Percentiles rank a stretch among this genome's conserved stretches.
Conservation (phyloP, 1,140 invertebrate species). For the Heliconius hermathena region DNA sequence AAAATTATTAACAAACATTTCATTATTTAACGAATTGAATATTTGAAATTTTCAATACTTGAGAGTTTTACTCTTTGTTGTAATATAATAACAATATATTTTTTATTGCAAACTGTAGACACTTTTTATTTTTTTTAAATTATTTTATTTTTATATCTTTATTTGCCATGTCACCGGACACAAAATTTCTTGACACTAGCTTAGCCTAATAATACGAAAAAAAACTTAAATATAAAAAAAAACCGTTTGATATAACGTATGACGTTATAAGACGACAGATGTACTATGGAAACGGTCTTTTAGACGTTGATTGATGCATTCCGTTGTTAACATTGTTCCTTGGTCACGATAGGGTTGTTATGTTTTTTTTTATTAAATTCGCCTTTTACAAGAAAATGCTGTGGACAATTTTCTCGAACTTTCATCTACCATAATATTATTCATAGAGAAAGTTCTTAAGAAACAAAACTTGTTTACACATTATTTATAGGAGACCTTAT, state of each 20-base stretch:
- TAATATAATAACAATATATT: too few species aligned
- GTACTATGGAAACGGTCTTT: constrained; percentile 18
- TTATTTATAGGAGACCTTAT: constrained; percentile 28
- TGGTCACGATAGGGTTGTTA: constrained; percentile 45
- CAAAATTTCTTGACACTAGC: too few species aligned
- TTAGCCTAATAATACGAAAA: too few species aligned
- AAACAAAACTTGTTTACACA: constrained; percentile 37
- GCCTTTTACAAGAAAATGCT: constrained; percentile 39
- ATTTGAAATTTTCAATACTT: too few species aligned
- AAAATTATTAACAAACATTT: too few species aligned
- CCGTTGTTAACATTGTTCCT: constrained; percentile 41
- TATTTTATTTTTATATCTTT: too few species aligned
- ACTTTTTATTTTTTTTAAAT: too few species aligned
- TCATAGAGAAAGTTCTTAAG: constrained; percentile 44
- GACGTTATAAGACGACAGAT: background rate
- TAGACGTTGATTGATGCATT: constrained; percentile 43
- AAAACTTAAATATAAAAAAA: too few species aligned
- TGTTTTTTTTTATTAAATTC: constrained; percentile 35
- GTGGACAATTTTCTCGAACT: constrained; percentile 41
- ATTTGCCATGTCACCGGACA: too few species aligned
- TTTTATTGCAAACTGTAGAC: too few species aligned
- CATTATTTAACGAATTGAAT: too few species aligned
- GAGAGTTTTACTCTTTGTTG: too few species aligned
- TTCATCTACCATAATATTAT: constrained; percentile 39
- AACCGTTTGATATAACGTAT: background rate